Evolutionary conservation across 2,888 invertebrate genomes (phyloP).

Genomic region (Lepidochrysops patricia): DNA sequence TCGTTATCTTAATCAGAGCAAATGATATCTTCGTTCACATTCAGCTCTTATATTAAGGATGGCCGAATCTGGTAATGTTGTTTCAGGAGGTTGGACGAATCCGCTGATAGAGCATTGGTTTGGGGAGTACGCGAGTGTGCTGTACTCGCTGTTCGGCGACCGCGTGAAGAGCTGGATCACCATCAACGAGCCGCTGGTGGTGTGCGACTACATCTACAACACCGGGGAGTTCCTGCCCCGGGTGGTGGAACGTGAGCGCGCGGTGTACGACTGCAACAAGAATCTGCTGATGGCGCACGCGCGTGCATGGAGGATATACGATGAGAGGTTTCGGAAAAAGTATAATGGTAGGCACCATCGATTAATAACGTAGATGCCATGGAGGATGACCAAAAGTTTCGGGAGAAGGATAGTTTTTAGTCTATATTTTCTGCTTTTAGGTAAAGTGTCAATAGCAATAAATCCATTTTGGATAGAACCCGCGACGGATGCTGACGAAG

Average conservation of each 20-base stretch:
- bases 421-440: conserved; percentile 23
- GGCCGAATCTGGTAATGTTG: conserved; percentile 17
- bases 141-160: conserved; percentile 72
- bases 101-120: conserved; percentile 76
- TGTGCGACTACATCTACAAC: conserved; percentile 55
- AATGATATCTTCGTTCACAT: no score
- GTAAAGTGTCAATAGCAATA: conserved; percentile 31
- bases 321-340: conserved; percentile 49
- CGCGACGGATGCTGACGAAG: conserved; percentile 50
- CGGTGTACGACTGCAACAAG: conserved; percentile 75
- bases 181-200: conserved; percentile 78
- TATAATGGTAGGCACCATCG: background rate
- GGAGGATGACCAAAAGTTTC: conserved; percentile 69
- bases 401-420: background rate
- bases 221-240: conserved; percentile 48
- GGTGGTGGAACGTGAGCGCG: conserved; percentile 48
- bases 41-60: no score
- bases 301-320: conserved; percentile 72
- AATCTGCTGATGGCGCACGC: conserved; percentile 79
- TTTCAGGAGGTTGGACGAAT: conserved; percentile 78
- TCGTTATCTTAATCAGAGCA: no score
- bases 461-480: conserved; percentile 61
- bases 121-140: conserved; percentile 74
- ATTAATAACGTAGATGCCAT: no score
- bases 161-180: conserved; percentile 81